These are phyloP conservation scores for Mastigias papua DNA, from an alignment of 30 jellyfish, hydroid and myxozoan genomes.

Conservation along the genomic window DNA sequence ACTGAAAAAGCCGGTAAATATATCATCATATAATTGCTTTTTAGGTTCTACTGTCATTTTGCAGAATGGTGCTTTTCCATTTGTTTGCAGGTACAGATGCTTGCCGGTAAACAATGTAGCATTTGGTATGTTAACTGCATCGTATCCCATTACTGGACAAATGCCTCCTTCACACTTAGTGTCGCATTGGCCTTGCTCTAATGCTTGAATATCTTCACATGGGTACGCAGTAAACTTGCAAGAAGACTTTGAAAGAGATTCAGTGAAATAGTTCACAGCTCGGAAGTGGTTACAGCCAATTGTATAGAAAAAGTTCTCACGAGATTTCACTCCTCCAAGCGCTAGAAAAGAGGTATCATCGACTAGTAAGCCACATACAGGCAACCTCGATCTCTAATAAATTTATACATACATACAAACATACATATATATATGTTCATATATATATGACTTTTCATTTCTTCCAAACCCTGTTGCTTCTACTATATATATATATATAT, in stretches of 20 bases:
- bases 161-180: constrained; percentile 21
- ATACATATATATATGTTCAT: too few relatives aligned
- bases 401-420: too few relatives aligned
- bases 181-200: constrained; percentile 55
- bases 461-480: too few relatives aligned
- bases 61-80: constrained; percentile 50
- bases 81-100: constrained; percentile 58
- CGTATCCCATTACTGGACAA: constrained; percentile 76
- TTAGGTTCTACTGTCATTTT: not conserved
- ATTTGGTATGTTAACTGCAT: constrained; percentile 11
- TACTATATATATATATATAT: too few relatives aligned
- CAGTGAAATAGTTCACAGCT: constrained; percentile 63
- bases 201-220: constrained; percentile 38
- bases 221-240: constrained; percentile 67
- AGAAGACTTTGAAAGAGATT: constrained; percentile 44
- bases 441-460: too few relatives aligned
- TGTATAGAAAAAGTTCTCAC: constrained; percentile 38
- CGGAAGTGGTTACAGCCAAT: constrained; percentile 83
- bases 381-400: too few relatives aligned
- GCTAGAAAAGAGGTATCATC: constrained; percentile 10
- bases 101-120: constrained; percentile 3
- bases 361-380: too few relatives aligned
- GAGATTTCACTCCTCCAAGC: constrained; percentile 11
- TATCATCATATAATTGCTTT: not conserved
- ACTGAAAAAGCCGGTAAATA: not conserved